Conservation (phyloP, 2,888 invertebrate genomes). For the Troglohyphantes excavatus region DNA sequence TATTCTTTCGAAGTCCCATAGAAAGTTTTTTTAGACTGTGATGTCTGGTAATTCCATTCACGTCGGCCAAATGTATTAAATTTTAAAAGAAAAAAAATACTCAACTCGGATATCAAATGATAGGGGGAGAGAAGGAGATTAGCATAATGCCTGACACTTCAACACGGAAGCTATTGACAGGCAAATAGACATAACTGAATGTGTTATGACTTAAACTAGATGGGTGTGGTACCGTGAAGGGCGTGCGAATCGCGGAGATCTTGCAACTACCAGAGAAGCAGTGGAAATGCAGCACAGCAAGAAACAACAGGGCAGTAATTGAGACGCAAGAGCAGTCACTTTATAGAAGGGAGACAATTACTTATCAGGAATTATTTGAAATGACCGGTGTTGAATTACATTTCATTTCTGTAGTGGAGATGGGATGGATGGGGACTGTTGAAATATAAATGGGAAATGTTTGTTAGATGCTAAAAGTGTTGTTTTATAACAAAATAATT, state of each 20-base stretch:
- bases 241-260: constrained; percentile 27
- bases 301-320: no score
- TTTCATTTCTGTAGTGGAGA: no score
- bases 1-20: background rate
- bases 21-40: constrained; percentile 15
- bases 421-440: no score
- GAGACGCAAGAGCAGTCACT: no score
- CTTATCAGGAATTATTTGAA: no score
- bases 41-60: constrained; percentile 26
- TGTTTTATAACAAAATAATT: no score
- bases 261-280: constrained; percentile 33
- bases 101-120: constrained; percentile 15
- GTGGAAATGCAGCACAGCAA: constrained; percentile 31
- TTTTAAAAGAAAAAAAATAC: constrained; percentile 20
- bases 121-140: background rate
- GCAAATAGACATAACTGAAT: constrained; percentile 50
- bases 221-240: constrained; percentile 44
- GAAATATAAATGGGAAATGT: no score
- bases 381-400: no score
- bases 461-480: no score
- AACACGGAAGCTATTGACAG: constrained; percentile 24
- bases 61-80: background rate
- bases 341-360: no score
- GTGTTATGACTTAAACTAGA: constrained; percentile 44
- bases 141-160: constrained; percentile 36